Evolutionary conservation across 2,888 invertebrate species (phyloP), one percentile per base, ranked within the genome.

Genomic region (Coecobrya sp.): DNA sequence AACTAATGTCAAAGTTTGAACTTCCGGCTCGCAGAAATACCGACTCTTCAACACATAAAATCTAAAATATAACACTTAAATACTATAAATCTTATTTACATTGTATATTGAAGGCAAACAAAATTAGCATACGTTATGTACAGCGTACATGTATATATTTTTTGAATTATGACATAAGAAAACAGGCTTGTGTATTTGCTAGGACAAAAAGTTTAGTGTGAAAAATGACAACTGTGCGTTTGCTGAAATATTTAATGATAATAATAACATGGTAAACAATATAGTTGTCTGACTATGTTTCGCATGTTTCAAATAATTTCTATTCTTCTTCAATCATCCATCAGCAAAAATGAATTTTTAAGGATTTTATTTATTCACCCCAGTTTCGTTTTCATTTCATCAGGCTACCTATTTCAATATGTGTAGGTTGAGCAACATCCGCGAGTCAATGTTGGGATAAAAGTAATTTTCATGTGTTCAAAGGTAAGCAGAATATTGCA

Each of bases 391-490:
- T 30, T 16, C 16, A 30, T 30, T 68, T 68, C 30, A 27, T 59
- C 19, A 13, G 16, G 16, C 30, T 68, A 30, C 27, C 49, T 49
- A 36, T 36, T 70, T 70, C 36, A 36, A 36, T 65, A 25, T 27
- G 11, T 27, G 16, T 70, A 70, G 70, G 16, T 70, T 70, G 70
- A 70, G 36, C 70, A 70, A 36, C 36, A 70, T 70, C 70, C 70
- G 70, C 36, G 19, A 70, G 30, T n/a, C 0, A 70, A 27, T 36
- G 70, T 70, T 70, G 30, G 36, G 13, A 70, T 70, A 70, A 70
- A 30, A 76, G 87, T 87, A 86, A 86, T 86, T 86, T 86, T 87
- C 55, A 87, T 87, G 87, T 87, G 87, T 87, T 87, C 87, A 87
- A 76, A 25, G 62, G 22, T 73, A 87, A 87, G 76, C 11, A 25